Conservation (phyloP, 2,797 vertebrate genomes). For the Eremophila alpestris region DNA sequence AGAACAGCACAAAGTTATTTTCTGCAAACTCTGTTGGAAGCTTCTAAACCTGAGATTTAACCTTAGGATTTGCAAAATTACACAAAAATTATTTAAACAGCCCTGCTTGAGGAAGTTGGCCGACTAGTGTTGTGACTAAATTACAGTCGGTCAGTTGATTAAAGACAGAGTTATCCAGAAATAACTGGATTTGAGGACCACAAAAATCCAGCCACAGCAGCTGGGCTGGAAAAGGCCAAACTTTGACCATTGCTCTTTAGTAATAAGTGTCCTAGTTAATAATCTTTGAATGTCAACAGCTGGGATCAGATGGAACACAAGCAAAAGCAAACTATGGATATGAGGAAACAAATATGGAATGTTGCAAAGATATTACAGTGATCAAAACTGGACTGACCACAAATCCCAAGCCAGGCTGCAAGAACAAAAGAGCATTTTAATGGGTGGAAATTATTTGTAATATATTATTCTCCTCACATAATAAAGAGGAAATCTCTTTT, state of each 20-base stretch:
- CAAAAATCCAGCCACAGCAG: background rate
- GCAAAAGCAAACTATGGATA: background rate
- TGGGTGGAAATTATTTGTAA: constrained; percentile 54
- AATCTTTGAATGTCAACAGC: background rate
- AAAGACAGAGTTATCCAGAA: background rate
- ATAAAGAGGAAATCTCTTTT: constrained; percentile 38
- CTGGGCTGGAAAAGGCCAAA: background rate
- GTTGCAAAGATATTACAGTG: background rate
- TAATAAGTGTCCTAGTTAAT: background rate
- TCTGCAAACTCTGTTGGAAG: background rate
- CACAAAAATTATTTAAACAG: background rate
- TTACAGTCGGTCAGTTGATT: background rate
- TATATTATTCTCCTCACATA: constrained; percentile 41
- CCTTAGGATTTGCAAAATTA: background rate
- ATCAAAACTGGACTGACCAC: background rate
- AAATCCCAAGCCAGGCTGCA: background rate
- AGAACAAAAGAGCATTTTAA: constrained; percentile 40
- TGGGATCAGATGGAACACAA: background rate
- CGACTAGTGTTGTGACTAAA: background rate
- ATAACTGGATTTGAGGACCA: background rate
- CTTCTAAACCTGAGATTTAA: background rate
- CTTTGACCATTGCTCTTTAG: background rate
- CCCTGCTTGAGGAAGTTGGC: background rate
- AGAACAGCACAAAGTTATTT: background rate
- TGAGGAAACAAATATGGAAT: background rate